Percentiles rank a stretch among this genome's conserved stretches.
Evolutionary conservation across 1,140 invertebrate species (phyloP).

Genomic region (Pachypsylla venusta): DNA sequence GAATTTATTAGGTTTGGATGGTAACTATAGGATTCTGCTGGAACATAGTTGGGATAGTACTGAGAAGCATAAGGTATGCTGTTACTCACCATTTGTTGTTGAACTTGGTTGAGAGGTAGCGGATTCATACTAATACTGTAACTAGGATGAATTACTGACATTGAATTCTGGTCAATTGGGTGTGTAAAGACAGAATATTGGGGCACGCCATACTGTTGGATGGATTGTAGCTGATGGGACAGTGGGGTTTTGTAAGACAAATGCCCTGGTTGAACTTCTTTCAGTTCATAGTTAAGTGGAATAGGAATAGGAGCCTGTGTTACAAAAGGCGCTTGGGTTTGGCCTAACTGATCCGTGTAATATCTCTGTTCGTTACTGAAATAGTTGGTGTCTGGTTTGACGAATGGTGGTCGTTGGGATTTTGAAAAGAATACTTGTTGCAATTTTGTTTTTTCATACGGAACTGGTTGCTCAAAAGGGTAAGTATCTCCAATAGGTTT

Average conservation of each 20-base stretch:
- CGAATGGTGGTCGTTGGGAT: background rate
- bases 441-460: background rate
- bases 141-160: background rate
- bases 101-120: background rate
- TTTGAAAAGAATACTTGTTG: background rate
- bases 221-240: constrained; percentile 7
- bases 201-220: background rate
- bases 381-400: background rate
- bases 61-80: background rate
- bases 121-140: constrained; percentile 5
- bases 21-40: background rate
- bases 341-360: background rate
- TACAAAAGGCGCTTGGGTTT: background rate
- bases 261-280: background rate
- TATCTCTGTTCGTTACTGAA: constrained; percentile 1
- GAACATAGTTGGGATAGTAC: background rate
- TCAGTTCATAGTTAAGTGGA: background rate
- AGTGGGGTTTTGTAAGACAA: background rate
- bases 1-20: background rate
- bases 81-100: constrained; percentile 7
- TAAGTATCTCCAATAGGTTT: background rate
- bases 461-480: background rate
- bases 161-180: background rate
- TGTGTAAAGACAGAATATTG: background rate
- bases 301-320: background rate